A percentile compares a stretch with the other conserved stretches of the same genome.
These are phyloP conservation scores for Chiroxiphia lanceolata DNA, from an alignment of 2,797 vertebrate species.

Conservation along the genomic window DNA sequence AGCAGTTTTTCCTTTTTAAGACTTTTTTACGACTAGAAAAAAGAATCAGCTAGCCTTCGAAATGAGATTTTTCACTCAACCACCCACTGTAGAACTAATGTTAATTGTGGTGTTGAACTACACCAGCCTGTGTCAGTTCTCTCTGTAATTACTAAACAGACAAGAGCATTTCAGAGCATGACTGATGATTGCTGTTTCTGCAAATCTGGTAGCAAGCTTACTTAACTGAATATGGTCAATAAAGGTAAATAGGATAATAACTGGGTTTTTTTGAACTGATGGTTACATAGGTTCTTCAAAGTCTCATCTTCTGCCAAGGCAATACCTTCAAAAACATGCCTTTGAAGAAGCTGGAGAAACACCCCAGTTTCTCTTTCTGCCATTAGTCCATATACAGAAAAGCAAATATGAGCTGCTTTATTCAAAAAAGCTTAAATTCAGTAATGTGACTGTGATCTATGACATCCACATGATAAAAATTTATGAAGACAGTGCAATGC, in stretches of 20 bases:
- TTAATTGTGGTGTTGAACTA: neutral
- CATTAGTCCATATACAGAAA: neutral
- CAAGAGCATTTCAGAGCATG: neutral
- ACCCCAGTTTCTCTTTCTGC: neutral
- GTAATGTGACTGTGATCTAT: neutral
- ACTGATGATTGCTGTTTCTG: neutral
- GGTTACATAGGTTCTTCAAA: slow-evolving; percentile 2
- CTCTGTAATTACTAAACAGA: neutral
- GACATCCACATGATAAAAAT: neutral
- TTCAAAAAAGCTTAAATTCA: neutral
- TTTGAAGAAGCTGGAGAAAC: neutral
- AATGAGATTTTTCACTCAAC: slow-evolving; percentile 19
- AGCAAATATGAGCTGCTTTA: neutral
- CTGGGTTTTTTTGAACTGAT: neutral
- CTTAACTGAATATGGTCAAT: neutral
- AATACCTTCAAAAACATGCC: neutral
- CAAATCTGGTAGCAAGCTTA: neutral
- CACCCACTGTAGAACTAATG: neutral
- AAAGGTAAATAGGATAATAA: neutral
- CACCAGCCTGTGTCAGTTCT: neutral
- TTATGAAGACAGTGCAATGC: neutral
- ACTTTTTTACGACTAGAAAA: neutral
- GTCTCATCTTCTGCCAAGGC: neutral
- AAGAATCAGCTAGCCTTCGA: neutral
- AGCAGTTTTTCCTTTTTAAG: neutral